Evolutionary conservation across 2,797 vertebrate genomes (phyloP).

Genomic region (Aldrovandia affinis): DNA sequence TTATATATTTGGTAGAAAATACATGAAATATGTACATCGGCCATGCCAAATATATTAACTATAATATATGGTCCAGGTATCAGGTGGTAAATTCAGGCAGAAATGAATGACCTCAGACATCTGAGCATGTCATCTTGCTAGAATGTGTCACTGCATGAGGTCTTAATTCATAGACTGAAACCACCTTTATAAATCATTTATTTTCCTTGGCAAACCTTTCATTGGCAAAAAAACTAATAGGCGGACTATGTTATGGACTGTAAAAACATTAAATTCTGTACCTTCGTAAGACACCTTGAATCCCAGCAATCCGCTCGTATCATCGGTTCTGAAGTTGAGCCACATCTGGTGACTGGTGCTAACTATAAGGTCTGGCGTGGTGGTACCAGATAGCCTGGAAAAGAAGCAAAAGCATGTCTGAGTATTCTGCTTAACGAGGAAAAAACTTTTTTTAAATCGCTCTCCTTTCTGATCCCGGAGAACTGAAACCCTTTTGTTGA

Average conservation of each 20-base stretch:
- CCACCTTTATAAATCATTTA: neutral
- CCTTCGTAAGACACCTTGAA: slow-evolving; percentile 97
- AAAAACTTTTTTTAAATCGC: slow-evolving; percentile 57
- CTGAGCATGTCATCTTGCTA: neutral
- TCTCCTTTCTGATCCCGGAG: neutral
- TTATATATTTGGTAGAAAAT: neutral
- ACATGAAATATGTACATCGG: neutral
- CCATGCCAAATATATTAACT: neutral
- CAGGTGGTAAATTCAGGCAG: neutral
- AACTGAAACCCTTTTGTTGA: neutral
- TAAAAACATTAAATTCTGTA: slow-evolving; percentile 52
- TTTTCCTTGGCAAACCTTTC: neutral
- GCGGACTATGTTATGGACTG: neutral
- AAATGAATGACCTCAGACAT: neutral
- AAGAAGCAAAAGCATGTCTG: slow-evolving; percentile 36
- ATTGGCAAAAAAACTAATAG: neutral
- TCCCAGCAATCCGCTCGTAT: slow-evolving; percentile 90
- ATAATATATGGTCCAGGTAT: neutral
- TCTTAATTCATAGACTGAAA: neutral
- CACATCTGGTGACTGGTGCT: slow-evolving; percentile 98
- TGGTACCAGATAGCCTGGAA: slow-evolving; percentile 88
- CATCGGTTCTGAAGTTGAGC: slow-evolving; percentile 97
- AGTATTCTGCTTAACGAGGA: slow-evolving; percentile 49
- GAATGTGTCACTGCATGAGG: neutral
- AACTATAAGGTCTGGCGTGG: slow-evolving; percentile 94